Conservation (phyloP, 2,113 vertebrate species). For the Nicator chloris region DNA sequence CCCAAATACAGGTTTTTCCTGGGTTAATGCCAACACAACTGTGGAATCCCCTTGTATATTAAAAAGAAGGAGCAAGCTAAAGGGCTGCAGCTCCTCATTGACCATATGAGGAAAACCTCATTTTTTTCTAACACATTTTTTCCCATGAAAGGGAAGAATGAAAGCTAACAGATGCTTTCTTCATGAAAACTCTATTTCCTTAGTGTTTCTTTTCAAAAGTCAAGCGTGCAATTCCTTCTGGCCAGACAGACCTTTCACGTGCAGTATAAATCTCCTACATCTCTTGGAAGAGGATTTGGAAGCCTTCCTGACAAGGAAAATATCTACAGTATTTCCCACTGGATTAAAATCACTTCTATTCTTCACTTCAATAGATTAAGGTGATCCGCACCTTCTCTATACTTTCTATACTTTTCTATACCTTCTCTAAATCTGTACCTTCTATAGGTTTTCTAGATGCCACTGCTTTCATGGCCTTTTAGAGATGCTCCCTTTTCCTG, state of each 20-base stretch:
- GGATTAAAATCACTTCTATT: neutral
- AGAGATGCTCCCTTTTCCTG: neutral
- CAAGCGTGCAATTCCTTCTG: constrained; percentile 37
- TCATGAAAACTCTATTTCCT: constrained; percentile 36
- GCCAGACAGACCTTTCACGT: constrained; percentile 39
- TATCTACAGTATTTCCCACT: neutral
- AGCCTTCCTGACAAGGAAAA: neutral
- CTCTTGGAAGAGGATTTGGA: constrained; percentile 22
- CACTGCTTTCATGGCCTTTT: neutral
- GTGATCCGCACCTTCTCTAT: neutral
- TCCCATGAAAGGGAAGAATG: constrained; percentile 45
- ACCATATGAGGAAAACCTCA: constrained; percentile 45
- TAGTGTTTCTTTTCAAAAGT: constrained; percentile 46
- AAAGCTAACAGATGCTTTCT: constrained; percentile 53
- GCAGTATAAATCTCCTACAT: neutral
- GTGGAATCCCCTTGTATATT: constrained; percentile 2
- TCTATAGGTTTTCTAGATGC: neutral
- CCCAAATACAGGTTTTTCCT: neutral
- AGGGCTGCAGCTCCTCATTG: neutral
- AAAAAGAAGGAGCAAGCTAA: neutral
- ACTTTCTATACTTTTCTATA: too few species aligned
- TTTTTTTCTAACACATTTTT: constrained; percentile 45
- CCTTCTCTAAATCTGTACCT: too few species aligned
- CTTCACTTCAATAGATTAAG: neutral
- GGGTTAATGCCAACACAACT: neutral